A percentile compares a stretch with the other conserved stretches of the same genome.
Conservation (phyloP, 2,888 invertebrate species). For the Diogma glabrata region DNA sequence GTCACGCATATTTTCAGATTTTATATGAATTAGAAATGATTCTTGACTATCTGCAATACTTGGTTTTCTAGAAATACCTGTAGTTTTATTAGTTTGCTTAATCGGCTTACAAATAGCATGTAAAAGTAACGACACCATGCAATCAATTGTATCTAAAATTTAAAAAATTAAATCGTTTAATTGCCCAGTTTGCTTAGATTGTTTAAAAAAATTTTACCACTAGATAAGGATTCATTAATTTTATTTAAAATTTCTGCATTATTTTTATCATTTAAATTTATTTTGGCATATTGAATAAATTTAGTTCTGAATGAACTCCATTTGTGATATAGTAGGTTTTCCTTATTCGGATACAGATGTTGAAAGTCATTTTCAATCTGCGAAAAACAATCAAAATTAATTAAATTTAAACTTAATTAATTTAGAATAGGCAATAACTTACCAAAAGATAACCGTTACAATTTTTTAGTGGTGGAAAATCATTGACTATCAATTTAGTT, state of each 20-base stretch:
- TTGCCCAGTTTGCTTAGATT: neutral
- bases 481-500: too few species aligned
- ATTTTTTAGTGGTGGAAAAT: neutral
- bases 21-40: neutral
- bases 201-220: neutral
- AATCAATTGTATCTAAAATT: neutral
- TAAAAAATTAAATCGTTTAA: neutral
- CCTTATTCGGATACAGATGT: neutral
- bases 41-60: constrained; percentile 1
- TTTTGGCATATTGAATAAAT: neutral
- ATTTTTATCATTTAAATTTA: neutral
- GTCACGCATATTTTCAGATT: neutral
- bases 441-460: neutral
- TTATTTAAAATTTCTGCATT: neutral
- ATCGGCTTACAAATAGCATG: neutral
- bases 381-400: neutral
- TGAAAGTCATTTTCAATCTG: neutral
- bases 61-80: neutral
- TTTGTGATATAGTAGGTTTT: neutral
- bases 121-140: neutral
- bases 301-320: neutral
- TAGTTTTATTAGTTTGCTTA: neutral
- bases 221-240: neutral
- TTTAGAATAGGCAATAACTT: neutral
- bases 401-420: too few species aligned